These are phyloP conservation scores for Drosophila aldrichi DNA, from an alignment of 2,888 invertebrate species.

Conservation along the genomic window DNA sequence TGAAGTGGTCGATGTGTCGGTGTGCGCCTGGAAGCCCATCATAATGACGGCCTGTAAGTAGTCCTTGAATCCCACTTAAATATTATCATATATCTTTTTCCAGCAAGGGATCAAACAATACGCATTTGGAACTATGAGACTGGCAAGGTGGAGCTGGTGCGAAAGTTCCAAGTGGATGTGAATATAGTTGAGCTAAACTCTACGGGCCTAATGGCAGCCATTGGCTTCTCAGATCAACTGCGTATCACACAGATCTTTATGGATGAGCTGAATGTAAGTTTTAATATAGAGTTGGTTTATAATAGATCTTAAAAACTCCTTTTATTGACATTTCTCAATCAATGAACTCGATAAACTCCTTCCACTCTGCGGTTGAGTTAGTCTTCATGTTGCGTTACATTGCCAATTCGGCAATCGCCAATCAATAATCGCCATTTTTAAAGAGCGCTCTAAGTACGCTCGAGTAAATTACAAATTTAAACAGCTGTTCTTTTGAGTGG, in stretches of 20 bases:
- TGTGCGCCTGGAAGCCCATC: constrained; percentile 96
- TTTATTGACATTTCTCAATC: too few species aligned
- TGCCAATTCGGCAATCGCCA: too few species aligned
- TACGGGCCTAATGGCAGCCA: constrained; percentile 92
- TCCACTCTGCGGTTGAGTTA: not conserved
- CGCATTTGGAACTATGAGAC: constrained; percentile 97
- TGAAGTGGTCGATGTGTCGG: constrained; percentile 91
- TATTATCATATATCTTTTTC: not conserved
- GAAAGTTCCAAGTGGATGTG: constrained; percentile 92
- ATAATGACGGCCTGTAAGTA: constrained; percentile 90
- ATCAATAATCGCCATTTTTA: not conserved
- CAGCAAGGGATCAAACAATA: constrained; percentile 91
- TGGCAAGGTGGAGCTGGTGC: constrained; percentile 91
- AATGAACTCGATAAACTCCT: not conserved
- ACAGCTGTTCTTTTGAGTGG: too few species aligned
- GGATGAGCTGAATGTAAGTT: constrained; percentile 90
- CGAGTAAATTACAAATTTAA: too few species aligned
- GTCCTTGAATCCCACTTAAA: accelerated
- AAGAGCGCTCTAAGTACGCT: not conserved
- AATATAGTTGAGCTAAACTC: constrained; percentile 91
- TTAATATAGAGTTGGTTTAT: not conserved
- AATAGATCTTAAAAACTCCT: not conserved
- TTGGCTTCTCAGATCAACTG: constrained; percentile 96
- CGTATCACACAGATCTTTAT: constrained; percentile 94
- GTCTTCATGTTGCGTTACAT: not conserved